Evolutionary conservation across 1,140 invertebrate species (phyloP).

Genomic region (Cyphomyrmex costatus): DNA sequence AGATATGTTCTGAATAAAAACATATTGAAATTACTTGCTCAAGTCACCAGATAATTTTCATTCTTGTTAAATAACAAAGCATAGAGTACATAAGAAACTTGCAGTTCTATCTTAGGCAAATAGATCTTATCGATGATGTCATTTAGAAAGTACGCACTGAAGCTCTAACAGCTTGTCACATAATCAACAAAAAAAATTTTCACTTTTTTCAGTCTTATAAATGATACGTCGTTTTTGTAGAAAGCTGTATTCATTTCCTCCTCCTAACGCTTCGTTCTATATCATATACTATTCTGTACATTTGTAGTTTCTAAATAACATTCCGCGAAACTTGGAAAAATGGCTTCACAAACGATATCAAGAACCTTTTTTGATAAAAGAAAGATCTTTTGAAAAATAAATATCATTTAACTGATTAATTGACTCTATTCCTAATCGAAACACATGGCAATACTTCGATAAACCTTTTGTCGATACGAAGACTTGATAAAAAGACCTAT

Average conservation of each 20-base stretch:
- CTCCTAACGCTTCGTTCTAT: conserved; percentile 41
- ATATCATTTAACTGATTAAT: conserved; percentile 58
- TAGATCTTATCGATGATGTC: conserved; percentile 55
- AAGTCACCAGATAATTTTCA: not conserved
- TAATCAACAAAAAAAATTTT: conserved; percentile 72
- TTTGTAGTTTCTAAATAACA: conserved; percentile 66
- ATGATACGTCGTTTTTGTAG: conserved; percentile 70
- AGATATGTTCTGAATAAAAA: conserved; percentile 28
- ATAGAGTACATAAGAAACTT: conserved; percentile 53
- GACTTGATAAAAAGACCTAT: conserved; percentile 55
- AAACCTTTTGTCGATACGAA: conserved; percentile 60
- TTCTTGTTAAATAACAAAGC: conserved; percentile 16
- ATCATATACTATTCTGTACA: conserved; percentile 70
- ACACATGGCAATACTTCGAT: conserved; percentile 42
- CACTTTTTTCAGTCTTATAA: conserved; percentile 76
- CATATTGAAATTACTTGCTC: conserved; percentile 5
- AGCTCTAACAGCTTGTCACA: conserved; percentile 62
- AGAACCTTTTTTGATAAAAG: conserved; percentile 49
- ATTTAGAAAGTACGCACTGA: conserved; percentile 65
- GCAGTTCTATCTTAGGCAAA: conserved; percentile 69
- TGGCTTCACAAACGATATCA: conserved; percentile 58
- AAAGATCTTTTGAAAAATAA: conserved; percentile 56
- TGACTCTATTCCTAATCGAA: conserved; percentile 53
- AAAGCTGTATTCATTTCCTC: conserved; percentile 67
- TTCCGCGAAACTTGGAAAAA: conserved; percentile 68